phyloP scores from a whole-genome alignment of 2,797 vertebrate species.

The Cirrhinus mrigala region DNA sequence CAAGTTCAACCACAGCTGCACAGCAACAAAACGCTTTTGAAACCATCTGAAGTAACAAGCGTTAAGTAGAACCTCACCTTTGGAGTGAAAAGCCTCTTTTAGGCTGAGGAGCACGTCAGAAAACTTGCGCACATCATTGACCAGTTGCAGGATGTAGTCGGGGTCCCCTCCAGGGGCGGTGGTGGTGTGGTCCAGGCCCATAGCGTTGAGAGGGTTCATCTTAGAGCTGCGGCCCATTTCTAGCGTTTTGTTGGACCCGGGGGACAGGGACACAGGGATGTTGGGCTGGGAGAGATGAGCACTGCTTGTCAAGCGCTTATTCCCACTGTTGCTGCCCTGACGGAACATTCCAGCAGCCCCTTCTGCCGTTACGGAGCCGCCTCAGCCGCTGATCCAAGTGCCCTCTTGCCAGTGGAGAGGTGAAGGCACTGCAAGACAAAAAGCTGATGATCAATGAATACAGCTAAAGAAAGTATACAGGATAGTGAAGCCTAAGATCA shows the following conservation, averaged over 20 bases:
- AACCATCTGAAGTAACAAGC: not conserved
- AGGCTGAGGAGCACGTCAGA: conserved; percentile 91
- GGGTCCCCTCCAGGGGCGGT: conserved; percentile 86
- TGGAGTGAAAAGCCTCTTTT: conserved; percentile 88
- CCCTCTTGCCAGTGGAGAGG: conserved; percentile 59
- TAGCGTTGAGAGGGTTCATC: conserved; percentile 78
- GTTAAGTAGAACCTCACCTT: conserved; percentile 79
- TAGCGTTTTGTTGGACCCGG: conserved; percentile 79
- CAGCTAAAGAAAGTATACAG: not conserved
- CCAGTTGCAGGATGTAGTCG: conserved; percentile 93
- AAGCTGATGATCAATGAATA: not conserved
- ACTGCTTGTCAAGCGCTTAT: conserved; percentile 79
- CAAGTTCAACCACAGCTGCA: not conserved
- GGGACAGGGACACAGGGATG: conserved; percentile 73
- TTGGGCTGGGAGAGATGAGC: conserved; percentile 78
- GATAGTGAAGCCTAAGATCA: not conserved
- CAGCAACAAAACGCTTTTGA: not conserved
- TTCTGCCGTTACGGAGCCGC: conserved; percentile 56
- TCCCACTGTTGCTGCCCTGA: conserved; percentile 72
- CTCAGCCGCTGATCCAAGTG: conserved; percentile 63
- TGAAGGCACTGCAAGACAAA: conserved; percentile 33
- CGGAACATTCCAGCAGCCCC: conserved; percentile 82
- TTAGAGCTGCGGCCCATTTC: conserved; percentile 85
- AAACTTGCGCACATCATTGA: conserved; percentile 92
- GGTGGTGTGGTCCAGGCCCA: conserved; percentile 81